Percentiles rank a stretch among this genome's conserved stretches.
Conservation (phyloP, 2,797 vertebrate genomes). For the Antrozous pallidus region DNA sequence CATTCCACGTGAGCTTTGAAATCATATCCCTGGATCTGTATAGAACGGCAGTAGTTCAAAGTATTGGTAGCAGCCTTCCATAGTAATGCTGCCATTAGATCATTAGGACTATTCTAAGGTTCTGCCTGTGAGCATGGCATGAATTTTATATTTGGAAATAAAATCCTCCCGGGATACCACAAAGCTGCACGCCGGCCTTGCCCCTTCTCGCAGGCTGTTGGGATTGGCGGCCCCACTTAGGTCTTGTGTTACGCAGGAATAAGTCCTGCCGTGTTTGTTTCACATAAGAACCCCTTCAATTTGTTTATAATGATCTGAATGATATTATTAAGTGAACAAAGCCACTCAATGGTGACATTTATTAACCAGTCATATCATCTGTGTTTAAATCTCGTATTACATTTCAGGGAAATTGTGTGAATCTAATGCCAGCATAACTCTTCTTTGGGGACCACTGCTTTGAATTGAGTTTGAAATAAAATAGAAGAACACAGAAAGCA, state of each 20-base stretch:
- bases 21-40: conserved; percentile 70
- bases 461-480: conserved; percentile 64
- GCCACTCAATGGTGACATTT: conserved; percentile 73
- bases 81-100: conserved; percentile 65
- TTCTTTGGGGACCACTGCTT: conserved; percentile 66
- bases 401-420: conserved; percentile 76
- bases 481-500: conserved; percentile 59
- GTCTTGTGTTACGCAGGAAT: conserved; percentile 77
- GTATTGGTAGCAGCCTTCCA: conserved; percentile 70
- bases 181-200: conserved; percentile 73
- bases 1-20: conserved; percentile 76
- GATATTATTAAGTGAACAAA: conserved; percentile 65
- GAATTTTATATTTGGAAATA: conserved; percentile 82
- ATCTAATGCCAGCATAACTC: conserved; percentile 73
- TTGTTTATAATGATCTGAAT: conserved; percentile 76
- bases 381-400: conserved; percentile 74
- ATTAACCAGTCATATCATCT: conserved; percentile 78
- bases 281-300: conserved; percentile 71
- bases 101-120: conserved; percentile 74
- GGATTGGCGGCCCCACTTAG: conserved; percentile 62
- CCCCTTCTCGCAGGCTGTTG: conserved; percentile 66
- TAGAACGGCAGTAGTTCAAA: conserved; percentile 73
- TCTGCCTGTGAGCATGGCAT: conserved; percentile 69
- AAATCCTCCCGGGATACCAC: conserved; percentile 77
- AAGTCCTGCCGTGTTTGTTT: conserved; percentile 78